These are phyloP conservation scores for Gopherus evgoodei DNA, from an alignment of 2,113 vertebrate genomes.

Conservation along the genomic window DNA sequence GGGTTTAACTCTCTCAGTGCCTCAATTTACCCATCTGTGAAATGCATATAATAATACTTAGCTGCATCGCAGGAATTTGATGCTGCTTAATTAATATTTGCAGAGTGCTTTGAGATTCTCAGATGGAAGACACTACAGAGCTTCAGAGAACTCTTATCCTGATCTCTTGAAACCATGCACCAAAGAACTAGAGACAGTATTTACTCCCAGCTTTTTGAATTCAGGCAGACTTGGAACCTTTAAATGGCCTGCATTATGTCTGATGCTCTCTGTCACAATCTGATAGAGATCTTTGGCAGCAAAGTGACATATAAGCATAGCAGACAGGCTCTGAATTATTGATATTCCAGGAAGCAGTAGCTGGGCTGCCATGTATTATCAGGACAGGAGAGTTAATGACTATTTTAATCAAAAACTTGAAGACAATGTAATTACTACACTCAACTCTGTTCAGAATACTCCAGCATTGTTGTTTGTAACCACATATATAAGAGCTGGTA, in stretches of 20 bases:
- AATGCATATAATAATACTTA: not conserved
- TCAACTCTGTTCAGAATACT: not conserved
- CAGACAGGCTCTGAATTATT: not conserved
- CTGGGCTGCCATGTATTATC: not conserved
- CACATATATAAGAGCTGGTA: not conserved
- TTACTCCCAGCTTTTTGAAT: not conserved
- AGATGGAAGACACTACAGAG: not conserved
- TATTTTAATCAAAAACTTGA: not conserved
- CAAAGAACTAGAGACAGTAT: not conserved
- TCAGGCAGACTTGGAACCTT: not conserved
- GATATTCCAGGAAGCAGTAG: not conserved
- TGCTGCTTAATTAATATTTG: not conserved
- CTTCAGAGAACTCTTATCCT: not conserved
- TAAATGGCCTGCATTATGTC: not conserved
- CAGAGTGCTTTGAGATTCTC: not conserved
- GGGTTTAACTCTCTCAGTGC: not conserved
- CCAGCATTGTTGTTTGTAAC: too few species aligned
- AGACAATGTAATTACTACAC: not conserved
- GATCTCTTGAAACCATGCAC: not conserved
- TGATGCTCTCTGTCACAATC: not conserved
- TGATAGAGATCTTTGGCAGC: not conserved
- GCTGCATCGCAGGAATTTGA: not conserved
- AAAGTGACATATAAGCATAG: not conserved
- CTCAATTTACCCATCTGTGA: not conserved
- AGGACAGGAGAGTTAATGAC: not conserved